Evolutionary conservation across 2,888 invertebrate genomes (phyloP).

Genomic region (Thyatira batis): DNA sequence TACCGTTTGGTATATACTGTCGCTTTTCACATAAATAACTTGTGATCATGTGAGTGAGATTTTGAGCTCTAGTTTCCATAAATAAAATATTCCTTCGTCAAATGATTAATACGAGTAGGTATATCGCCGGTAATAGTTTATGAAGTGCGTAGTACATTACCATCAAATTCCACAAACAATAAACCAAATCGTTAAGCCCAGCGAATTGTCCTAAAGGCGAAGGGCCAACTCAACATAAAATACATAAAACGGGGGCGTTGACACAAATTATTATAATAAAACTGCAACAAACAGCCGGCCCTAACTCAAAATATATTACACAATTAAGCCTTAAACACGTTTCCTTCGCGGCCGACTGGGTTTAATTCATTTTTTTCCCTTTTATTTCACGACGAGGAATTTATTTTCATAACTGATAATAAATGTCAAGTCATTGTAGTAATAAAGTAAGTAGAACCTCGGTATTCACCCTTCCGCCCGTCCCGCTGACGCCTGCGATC

Average conservation of each 20-base stretch:
- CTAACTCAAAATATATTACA: conserved; percentile 57
- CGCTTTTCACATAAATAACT: too few species aligned
- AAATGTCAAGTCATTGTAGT: conserved; percentile 74
- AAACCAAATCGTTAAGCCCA: conserved; percentile 52
- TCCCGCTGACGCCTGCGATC: conserved; percentile 24
- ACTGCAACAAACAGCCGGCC: conserved; percentile 50
- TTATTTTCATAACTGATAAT: conserved; percentile 77
- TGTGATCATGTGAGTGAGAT: too few species aligned
- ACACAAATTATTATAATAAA: conserved; percentile 56
- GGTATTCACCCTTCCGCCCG: conserved; percentile 47
- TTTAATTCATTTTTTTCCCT: conserved; percentile 62
- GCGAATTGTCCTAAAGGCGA: conserved; percentile 30
- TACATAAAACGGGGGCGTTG: conserved; percentile 37
- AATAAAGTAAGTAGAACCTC: conserved; percentile 64
- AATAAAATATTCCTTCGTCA: neutral
- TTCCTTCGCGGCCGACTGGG: conserved; percentile 48
- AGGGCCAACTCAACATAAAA: conserved; percentile 32
- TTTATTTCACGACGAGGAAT: conserved; percentile 61
- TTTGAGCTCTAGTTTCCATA: neutral
- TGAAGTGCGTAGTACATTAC: conserved; percentile 44
- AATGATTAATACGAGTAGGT: neutral
- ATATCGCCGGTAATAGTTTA: conserved; percentile 8
- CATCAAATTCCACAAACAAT: conserved; percentile 49
- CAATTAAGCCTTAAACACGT: conserved; percentile 60
- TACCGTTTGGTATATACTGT: too few species aligned